A percentile compares a stretch with the other conserved stretches of the same genome.
phyloP scores from a whole-genome alignment of 2,797 vertebrate genomes.

The Acipenser transmontanus region DNA sequence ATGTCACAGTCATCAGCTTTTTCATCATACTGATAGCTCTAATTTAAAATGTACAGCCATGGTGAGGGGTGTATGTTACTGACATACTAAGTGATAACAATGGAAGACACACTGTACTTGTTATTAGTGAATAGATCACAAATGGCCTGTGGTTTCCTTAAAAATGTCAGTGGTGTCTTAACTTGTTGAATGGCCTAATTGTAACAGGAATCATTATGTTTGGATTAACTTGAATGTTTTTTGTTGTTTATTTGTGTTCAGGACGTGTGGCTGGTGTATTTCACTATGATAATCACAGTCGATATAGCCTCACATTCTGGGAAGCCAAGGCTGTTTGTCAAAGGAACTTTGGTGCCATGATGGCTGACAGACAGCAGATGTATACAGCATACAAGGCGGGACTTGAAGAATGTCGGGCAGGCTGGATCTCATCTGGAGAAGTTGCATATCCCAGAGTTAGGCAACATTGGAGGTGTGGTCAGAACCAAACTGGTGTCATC shows the following conservation, averaged over 20 bases:
- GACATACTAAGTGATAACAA: neutral
- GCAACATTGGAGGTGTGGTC: conserved; percentile 30
- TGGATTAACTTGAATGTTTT: neutral
- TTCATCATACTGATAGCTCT: too few relatives aligned
- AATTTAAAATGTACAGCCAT: too few relatives aligned
- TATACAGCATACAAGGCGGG: conserved; percentile 20
- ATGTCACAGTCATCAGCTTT: too few relatives aligned
- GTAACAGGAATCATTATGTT: neutral
- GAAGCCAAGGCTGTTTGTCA: conserved; percentile 21
- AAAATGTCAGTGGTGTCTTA: neutral
- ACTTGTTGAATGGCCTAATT: too few relatives aligned
- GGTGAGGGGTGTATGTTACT: too few relatives aligned
- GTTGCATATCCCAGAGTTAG: conserved; percentile 31
- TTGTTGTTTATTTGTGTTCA: conserved; percentile 7
- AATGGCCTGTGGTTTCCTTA: neutral
- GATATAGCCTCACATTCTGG: conserved; percentile 27
- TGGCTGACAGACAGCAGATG: conserved; percentile 25
- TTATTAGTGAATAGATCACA: neutral
- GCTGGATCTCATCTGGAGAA: conserved; percentile 27
- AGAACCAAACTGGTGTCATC: conserved; percentile 30
- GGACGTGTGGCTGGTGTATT: conserved; percentile 28
- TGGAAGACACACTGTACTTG: neutral
- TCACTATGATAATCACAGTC: conserved; percentile 26
- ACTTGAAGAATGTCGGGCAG: conserved; percentile 30
- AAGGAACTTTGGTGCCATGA: conserved; percentile 25